These are phyloP conservation scores for Heliconius aoede DNA, from an alignment of 2,888 invertebrate genomes.

Conservation along the genomic window DNA sequence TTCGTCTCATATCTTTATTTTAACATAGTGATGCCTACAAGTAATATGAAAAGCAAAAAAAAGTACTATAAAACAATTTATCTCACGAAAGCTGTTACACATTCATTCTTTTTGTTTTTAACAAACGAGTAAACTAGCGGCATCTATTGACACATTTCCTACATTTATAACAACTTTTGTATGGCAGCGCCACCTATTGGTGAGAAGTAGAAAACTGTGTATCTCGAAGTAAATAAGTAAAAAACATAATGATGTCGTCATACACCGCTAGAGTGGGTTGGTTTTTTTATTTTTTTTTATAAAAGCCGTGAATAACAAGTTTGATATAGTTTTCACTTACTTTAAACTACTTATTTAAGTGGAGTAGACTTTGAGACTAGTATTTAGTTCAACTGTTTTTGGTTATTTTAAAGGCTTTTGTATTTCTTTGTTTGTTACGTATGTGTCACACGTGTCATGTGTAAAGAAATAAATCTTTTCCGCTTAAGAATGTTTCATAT, in stretches of 20 bases:
- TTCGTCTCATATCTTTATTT: background rate
- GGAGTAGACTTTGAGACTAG: constrained; percentile 14
- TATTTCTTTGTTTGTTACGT: background rate
- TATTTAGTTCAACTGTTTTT: constrained; percentile 13
- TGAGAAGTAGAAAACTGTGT: constrained; percentile 4
- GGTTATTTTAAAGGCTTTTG: background rate
- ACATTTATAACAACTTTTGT: background rate
- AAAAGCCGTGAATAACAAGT: constrained; percentile 33
- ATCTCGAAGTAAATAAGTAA: constrained; percentile 47
- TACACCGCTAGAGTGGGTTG: constrained; percentile 71
- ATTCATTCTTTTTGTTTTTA: constrained; percentile 38
- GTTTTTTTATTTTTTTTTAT: constrained; percentile 63
- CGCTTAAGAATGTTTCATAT: no score
- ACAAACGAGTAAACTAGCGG: constrained; percentile 51
- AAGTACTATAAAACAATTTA: constrained; percentile 8
- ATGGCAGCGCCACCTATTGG: constrained; percentile 55
- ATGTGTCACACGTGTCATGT: background rate
- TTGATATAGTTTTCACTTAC: constrained; percentile 3
- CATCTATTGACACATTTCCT: constrained; percentile 55
- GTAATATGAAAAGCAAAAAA: background rate
- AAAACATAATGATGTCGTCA: constrained; percentile 53
- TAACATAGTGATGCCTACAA: background rate
- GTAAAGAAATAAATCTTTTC: no score
- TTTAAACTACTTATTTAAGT: constrained; percentile 17
- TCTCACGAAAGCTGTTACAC: background rate